Base-by-base conservation (phyloP, 53 echinoderm and acorn worm genomes). In the Holothuria leucospilota region DNA sequence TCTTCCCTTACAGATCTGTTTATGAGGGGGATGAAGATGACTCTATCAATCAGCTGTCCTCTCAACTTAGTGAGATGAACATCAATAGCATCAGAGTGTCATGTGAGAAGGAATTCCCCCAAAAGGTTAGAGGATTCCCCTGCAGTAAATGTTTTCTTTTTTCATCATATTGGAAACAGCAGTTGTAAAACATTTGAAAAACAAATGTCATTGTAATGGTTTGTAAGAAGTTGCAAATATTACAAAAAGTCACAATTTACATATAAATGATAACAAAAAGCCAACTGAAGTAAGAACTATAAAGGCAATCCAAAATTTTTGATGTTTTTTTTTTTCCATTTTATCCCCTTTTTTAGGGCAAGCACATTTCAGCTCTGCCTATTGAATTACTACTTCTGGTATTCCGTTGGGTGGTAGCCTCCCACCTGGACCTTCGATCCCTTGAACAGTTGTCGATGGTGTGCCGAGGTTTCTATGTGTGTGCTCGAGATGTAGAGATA, bases 381-480 rank as follows among this genome's bases (percentile, higher is more conserved):
- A 39, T 95, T 29, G 99, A 99, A 91, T 56, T 99, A 30, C 90
- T 99, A 9, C 81, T 94, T 6, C 90, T 88, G 86, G 88, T 95
- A 69, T 90, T 99, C 12, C 93, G 95, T 39, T 99, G 95, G 95
- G 99, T 98, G 6, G 99, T 99, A 39, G 89, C 93, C 53, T 81
- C 87, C 29, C 86, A 95, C 69, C 85, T 95, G 39, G 95, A 95
- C 80, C 86, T 95, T 28, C 64, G 92, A n/a, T 89, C 93, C 23
- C 81, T 99, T 78, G 99, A 99, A 75, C 89, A 93, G 30, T 82
- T 95, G 8, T 95, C 99, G 14, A 73, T 49, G 62, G 99, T 99
- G 49, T 94, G 92, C 38, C 86, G 94, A 25, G 99, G 99, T 15
- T 99, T 99, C 84, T 99, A 93, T 65, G 92, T 94, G 63, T 99